phyloP scores from a whole-genome alignment of 2,113 vertebrate species.

The Stictonetta naevosa region DNA sequence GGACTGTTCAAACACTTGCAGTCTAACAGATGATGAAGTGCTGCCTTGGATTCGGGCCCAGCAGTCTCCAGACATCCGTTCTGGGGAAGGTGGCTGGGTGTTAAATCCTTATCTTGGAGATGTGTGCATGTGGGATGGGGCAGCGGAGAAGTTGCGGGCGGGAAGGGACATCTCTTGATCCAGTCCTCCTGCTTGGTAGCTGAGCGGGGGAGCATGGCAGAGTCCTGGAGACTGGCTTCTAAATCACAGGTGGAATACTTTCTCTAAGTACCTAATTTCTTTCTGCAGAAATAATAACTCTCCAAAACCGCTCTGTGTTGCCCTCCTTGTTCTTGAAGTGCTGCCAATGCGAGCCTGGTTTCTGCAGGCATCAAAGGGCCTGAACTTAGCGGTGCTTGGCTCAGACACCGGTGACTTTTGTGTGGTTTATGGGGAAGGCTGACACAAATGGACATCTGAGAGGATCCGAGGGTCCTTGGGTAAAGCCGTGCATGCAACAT shows the following conservation, averaged over 20 bases:
- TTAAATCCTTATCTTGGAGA: background rate
- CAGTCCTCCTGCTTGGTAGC: background rate
- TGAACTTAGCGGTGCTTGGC: accelerated
- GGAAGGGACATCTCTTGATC: background rate
- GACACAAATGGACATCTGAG: background rate
- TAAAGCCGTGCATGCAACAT: background rate
- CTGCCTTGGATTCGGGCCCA: background rate
- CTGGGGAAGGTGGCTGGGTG: background rate
- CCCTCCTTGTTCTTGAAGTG: background rate
- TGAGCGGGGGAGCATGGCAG: background rate
- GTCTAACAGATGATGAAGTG: slow-evolving; percentile 2
- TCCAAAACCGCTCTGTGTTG: background rate
- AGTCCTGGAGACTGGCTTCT: background rate
- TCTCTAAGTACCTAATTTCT: background rate
- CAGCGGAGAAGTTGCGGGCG: background rate
- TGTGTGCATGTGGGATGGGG: accelerated
- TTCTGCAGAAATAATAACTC: background rate
- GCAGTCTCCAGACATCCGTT: background rate
- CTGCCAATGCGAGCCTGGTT: accelerated
- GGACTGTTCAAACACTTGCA: background rate
- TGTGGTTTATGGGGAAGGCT: background rate
- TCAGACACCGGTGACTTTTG: background rate
- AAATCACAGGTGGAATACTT: background rate
- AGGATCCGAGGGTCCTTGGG: background rate
- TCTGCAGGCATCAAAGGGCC: background rate